Evolutionary conservation across 2,113 vertebrate genomes (phyloP).

Genomic region (Abramis brama): DNA sequence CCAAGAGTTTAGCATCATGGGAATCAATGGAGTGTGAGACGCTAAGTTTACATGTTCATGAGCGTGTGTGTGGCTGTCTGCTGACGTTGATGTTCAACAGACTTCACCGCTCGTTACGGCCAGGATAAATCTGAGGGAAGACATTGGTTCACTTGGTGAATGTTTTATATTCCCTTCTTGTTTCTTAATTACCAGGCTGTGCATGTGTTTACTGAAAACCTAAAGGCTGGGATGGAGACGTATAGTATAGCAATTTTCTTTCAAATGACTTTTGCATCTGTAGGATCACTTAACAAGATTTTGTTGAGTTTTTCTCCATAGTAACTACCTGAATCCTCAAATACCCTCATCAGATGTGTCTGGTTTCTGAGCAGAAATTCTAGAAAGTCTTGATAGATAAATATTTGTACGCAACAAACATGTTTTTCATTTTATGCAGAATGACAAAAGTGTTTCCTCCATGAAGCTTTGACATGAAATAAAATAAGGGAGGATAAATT

Average conservation of each 20-base stretch:
- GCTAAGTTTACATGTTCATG: conserved; percentile 48
- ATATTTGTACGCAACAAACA: conserved; percentile 14
- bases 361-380: neutral
- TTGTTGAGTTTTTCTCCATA: conserved; percentile 24
- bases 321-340: conserved; percentile 19
- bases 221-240: neutral
- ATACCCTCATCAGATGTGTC: neutral
- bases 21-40: conserved; percentile 46
- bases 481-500: neutral
- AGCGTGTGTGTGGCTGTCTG: conserved; percentile 33
- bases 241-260: neutral
- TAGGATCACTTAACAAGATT: neutral
- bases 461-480: neutral
- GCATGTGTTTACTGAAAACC: neutral
- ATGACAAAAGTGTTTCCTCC: conserved; percentile 3
- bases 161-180: conserved; percentile 53
- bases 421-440: conserved; percentile 29
- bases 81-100: conserved; percentile 45
- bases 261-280: conserved; percentile 8
- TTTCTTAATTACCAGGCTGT: conserved; percentile 23
- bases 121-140: conserved; percentile 21
- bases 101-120: conserved; percentile 27
- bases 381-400: neutral
- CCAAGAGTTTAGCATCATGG: conserved; percentile 21
- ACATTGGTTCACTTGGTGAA: conserved; percentile 51